Evolutionary conservation across 1,140 invertebrate genomes (phyloP).

Genomic region (Melitaea cinxia): DNA sequence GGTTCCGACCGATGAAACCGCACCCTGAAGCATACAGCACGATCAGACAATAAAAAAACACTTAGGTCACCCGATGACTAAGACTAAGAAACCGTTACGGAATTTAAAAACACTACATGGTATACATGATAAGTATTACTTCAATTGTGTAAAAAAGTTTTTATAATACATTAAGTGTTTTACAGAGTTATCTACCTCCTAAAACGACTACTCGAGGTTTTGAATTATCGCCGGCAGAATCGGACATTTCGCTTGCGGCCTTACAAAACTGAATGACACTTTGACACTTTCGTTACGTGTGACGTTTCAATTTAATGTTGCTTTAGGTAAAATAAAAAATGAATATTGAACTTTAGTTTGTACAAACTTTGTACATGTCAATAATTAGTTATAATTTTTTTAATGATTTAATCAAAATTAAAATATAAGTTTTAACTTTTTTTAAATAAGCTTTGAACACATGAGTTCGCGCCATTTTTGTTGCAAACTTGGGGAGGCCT

Average conservation of each 20-base stretch:
- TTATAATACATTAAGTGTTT: neutral
- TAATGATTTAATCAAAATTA: too few relatives aligned
- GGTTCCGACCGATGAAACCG: conserved; percentile 95
- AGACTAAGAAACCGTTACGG: conserved; percentile 67
- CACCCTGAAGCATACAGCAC: conserved; percentile 85
- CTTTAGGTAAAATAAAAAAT: neutral
- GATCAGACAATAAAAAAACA: conserved; percentile 56
- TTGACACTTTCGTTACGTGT: conserved; percentile 46
- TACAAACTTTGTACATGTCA: too few relatives aligned
- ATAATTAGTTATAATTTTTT: too few relatives aligned
- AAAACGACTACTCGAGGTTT: conserved; percentile 74
- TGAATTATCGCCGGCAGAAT: conserved; percentile 73
- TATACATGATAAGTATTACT: neutral
- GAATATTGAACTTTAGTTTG: too few relatives aligned
- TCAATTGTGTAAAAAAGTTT: conserved; percentile 7
- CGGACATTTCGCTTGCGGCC: conserved; percentile 71
- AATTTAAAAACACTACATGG: conserved; percentile 47
- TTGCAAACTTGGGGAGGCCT: too few relatives aligned
- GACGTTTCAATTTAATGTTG: conserved; percentile 14
- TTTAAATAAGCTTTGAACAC: too few relatives aligned
- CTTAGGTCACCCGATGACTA: conserved; percentile 69
- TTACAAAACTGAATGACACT: conserved; percentile 64
- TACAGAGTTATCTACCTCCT: conserved; percentile 65
- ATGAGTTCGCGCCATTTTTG: too few relatives aligned
- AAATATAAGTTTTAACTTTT: too few relatives aligned